These are phyloP conservation scores for Poeciliopsis prolifica DNA, from an alignment of 2,113 vertebrate species.

Conservation along the genomic window DNA sequence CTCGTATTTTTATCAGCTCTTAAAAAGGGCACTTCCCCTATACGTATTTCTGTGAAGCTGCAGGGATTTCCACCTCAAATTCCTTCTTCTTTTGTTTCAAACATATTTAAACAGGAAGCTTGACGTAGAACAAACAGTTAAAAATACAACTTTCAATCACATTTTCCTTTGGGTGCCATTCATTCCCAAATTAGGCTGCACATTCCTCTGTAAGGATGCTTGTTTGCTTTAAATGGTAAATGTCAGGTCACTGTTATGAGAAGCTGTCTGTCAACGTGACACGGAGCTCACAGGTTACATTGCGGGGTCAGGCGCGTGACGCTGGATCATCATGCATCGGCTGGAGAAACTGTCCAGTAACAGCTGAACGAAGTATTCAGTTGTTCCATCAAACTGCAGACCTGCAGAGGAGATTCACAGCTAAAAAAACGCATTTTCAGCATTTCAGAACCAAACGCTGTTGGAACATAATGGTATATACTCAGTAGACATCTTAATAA, in stretches of 20 bases:
- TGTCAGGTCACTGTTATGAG: conserved; percentile 18
- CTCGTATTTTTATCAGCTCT: not conserved
- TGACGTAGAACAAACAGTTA: conserved; percentile 47
- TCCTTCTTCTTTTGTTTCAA: conserved; percentile 39
- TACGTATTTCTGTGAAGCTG: not conserved
- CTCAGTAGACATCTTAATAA: no score
- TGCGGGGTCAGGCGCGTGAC: conserved; percentile 4
- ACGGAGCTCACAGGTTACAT: conserved; percentile 17
- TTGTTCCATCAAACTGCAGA: conserved; percentile 1
- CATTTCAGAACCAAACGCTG: no score
- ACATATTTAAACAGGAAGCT: conserved; percentile 40
- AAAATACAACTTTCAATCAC: conserved; percentile 18
- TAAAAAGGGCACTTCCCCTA: conserved; percentile 12
- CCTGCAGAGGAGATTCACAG: not conserved
- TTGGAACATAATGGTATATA: not conserved
- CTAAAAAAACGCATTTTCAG: conserved; percentile 4
- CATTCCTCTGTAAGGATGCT: not conserved
- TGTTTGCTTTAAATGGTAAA: conserved; percentile 12
- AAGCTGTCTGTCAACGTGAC: conserved; percentile 4
- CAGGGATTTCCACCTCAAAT: conserved; percentile 45
- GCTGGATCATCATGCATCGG: not conserved
- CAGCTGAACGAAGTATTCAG: conserved; percentile 17
- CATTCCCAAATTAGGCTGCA: conserved; percentile 12
- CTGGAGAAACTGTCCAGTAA: no score
- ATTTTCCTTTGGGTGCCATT: conserved; percentile 16